phyloP scores from a whole-genome alignment of 2,888 invertebrate genomes.

The Pandemis heparana region DNA sequence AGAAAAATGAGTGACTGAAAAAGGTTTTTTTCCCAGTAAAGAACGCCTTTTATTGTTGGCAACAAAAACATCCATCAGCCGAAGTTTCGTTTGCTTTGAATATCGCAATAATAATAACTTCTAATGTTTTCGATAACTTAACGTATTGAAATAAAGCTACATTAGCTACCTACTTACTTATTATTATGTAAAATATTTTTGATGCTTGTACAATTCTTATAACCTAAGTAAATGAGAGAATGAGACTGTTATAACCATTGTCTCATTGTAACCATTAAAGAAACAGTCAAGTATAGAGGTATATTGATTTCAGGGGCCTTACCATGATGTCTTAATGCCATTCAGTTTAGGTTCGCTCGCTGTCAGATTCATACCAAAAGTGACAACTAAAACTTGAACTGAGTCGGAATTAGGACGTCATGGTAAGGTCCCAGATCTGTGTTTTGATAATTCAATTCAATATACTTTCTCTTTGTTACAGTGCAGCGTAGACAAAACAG shows the following conservation, averaged over 20 bases:
- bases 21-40: constrained; percentile 2
- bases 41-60: constrained; percentile 3
- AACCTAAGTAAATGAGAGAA: too few relatives aligned
- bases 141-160: not conserved
- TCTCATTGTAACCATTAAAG: not conserved
- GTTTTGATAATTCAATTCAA: not conserved
- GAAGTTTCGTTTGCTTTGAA: not conserved
- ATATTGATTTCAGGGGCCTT: not conserved
- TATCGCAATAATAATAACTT: not conserved
- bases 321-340: too few relatives aligned
- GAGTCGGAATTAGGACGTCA: too few relatives aligned
- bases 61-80: constrained; percentile 10
- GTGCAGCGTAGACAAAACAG: constrained; percentile 88
- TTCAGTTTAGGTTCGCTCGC: too few relatives aligned
- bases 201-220: too few relatives aligned
- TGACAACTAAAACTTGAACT: too few relatives aligned
- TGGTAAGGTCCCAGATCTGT: too few relatives aligned
- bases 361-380: too few relatives aligned
- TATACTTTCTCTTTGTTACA: constrained; percentile 79
- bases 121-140: not conserved
- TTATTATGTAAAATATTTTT: too few relatives aligned
- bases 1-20: constrained; percentile 2
- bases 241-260: too few relatives aligned
- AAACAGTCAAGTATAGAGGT: not conserved
- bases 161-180: not conserved